phyloP scores from a whole-genome alignment of 2,888 invertebrate species.

The Furcula furcula region DNA sequence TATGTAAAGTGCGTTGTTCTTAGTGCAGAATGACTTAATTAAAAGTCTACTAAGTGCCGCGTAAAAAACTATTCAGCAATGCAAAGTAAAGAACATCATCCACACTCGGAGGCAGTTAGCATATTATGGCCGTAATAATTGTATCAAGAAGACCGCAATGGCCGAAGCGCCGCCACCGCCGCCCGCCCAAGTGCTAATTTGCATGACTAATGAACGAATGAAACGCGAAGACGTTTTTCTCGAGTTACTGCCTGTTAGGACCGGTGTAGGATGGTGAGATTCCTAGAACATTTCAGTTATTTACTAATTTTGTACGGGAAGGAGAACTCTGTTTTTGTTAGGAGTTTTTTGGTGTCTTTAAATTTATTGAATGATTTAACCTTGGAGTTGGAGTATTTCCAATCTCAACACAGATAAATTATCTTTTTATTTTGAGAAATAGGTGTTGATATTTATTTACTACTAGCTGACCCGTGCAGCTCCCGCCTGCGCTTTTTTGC shows the following conservation, averaged over 20 bases:
- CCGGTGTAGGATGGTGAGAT: slow-evolving; percentile 16
- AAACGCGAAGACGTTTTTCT: slow-evolving; percentile 48
- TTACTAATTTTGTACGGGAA: neutral
- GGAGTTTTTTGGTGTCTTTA: too few species aligned
- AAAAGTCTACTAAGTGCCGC: slow-evolving; percentile 16
- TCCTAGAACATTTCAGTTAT: neutral
- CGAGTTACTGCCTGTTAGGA: slow-evolving; percentile 24
- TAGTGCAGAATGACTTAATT: slow-evolving; percentile 18
- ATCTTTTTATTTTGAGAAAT: too few species aligned
- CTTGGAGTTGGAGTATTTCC: too few species aligned
- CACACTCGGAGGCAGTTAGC: slow-evolving; percentile 40
- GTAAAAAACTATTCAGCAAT: slow-evolving; percentile 22
- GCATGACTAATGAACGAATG: slow-evolving; percentile 58
- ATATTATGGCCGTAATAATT: slow-evolving; percentile 58
- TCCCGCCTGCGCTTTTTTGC: too few species aligned
- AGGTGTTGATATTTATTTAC: too few species aligned
- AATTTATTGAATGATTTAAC: too few species aligned
- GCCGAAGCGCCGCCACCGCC: slow-evolving; percentile 11
- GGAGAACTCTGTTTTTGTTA: too few species aligned
- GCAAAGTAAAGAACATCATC: slow-evolving; percentile 30
- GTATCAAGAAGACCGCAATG: slow-evolving; percentile 36
- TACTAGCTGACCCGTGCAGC: too few species aligned
- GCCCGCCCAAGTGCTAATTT: slow-evolving; percentile 41
- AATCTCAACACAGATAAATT: too few species aligned
- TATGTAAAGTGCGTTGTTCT: neutral